These are phyloP conservation scores for Eristalis intricaria DNA, from an alignment of 2,888 invertebrate species.

Conservation along the genomic window DNA sequence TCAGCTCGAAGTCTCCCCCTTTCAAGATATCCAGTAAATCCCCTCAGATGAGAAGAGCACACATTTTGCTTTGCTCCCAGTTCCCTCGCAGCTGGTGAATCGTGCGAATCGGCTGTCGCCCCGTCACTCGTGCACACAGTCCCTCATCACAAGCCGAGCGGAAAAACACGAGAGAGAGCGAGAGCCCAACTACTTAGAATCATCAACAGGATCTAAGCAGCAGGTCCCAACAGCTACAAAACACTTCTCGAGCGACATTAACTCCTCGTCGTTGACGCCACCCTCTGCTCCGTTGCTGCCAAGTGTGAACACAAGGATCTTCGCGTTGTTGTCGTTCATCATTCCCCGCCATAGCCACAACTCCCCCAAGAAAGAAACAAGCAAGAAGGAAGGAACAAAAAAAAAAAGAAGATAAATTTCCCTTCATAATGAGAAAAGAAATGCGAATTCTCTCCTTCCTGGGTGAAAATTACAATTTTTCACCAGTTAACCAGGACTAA, in stretches of 20 bases:
- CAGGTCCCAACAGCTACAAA: conserved; percentile 5
- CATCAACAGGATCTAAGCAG: conserved; percentile 21
- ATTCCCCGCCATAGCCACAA: not conserved
- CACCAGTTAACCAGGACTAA: conserved; percentile 69
- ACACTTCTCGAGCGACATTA: conserved; percentile 55
- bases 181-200: conserved; percentile 28
- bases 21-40: not conserved
- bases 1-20: not conserved
- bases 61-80: not conserved
- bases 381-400: conserved; percentile 24
- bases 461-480: conserved; percentile 69
- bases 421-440: conserved; percentile 65
- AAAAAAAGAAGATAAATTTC: conserved; percentile 52
- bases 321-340: conserved; percentile 31
- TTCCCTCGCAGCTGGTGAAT: not conserved
- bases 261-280: conserved; percentile 37
- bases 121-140: not conserved
- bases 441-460: conserved; percentile 49
- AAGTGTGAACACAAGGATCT: conserved; percentile 56
- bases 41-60: not conserved
- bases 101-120: not conserved
- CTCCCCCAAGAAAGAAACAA: not conserved
- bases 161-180: conserved; percentile 1
- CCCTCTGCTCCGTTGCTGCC: conserved; percentile 10
- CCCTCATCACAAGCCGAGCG: conserved; percentile 13